Conservation (phyloP, 64 coral and sea anemone genomes). For the Actinia equina region DNA sequence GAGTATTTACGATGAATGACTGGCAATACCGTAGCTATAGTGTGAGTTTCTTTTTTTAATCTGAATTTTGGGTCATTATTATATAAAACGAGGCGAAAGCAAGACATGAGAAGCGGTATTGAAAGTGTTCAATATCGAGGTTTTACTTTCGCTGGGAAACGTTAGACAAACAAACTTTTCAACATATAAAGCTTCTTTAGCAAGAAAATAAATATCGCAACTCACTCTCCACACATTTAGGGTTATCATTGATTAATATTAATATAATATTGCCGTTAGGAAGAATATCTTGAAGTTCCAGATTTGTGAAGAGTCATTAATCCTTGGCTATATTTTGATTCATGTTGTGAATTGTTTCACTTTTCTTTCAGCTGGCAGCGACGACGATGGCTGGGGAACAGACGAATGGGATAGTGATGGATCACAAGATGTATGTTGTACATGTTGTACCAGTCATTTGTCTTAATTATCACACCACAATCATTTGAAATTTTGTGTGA, state of each 20-base stretch:
- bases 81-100: background rate
- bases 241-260: background rate
- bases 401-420: conserved; percentile 30
- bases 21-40: background rate
- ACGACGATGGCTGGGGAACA: conserved; percentile 43
- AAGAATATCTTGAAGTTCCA: background rate
- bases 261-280: background rate
- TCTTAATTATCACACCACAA: background rate
- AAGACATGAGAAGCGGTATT: background rate
- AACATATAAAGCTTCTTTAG: background rate
- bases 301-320: too few species aligned
- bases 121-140: background rate
- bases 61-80: background rate
- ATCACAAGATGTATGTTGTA: conserved; percentile 14
- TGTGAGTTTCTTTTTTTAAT: background rate
- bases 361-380: conserved; percentile 33
- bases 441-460: background rate
- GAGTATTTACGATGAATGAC: background rate
- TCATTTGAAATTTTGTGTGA: background rate
- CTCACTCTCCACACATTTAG: background rate
- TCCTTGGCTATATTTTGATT: background rate
- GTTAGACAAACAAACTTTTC: background rate
- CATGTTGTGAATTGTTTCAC: background rate
- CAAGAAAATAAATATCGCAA: background rate
- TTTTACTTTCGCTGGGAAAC: background rate